These are phyloP conservation scores for Synergus itoensis DNA, from an alignment of 2,888 invertebrate species.

Conservation along the genomic window DNA sequence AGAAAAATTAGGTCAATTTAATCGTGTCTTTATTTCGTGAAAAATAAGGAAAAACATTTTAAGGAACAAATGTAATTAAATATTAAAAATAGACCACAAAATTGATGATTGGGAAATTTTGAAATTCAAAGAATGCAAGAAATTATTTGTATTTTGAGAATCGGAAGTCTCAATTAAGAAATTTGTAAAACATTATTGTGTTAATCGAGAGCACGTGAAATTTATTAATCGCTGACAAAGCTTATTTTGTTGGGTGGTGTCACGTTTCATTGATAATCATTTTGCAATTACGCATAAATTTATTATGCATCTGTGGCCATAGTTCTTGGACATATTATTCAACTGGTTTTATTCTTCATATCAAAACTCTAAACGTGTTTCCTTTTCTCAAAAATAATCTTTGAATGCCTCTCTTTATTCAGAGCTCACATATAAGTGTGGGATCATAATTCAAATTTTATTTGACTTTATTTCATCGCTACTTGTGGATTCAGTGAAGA, in stretches of 20 bases:
- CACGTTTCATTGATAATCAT: conserved; percentile 1
- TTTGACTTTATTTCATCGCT: background rate
- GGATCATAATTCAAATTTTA: background rate
- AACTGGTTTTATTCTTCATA: background rate
- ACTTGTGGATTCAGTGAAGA: background rate
- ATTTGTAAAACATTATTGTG: background rate
- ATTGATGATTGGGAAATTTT: background rate
- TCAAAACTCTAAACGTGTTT: conserved; percentile 8
- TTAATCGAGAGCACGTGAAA: background rate
- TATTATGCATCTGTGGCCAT: background rate
- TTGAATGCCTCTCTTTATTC: background rate
- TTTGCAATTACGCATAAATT: background rate
- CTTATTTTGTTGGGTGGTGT: background rate
- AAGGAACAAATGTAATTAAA: background rate
- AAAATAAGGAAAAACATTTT: background rate
- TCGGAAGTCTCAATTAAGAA: background rate
- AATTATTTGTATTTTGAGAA: background rate
- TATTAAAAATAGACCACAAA: background rate
- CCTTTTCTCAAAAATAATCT: background rate
- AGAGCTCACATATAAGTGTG: background rate
- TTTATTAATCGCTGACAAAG: background rate
- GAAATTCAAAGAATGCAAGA: background rate
- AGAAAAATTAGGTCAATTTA: background rate
- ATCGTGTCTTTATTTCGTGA: background rate
- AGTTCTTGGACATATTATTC: background rate